A percentile compares a stretch with the other conserved stretches of the same genome.
Conservation (phyloP, 2,888 invertebrate species). For the Acrobasis repandana region DNA sequence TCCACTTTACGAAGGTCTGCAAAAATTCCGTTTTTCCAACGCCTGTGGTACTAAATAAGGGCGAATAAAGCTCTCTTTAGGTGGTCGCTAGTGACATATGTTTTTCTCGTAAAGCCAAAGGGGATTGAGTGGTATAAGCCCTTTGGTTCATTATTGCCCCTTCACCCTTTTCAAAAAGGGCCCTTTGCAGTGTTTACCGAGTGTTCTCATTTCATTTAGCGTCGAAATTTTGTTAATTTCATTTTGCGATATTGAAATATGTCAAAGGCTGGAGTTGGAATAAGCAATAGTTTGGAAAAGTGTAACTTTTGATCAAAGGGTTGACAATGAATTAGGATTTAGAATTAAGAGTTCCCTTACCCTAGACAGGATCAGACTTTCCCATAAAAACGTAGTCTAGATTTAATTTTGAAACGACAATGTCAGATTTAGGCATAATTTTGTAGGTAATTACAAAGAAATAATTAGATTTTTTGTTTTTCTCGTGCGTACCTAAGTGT, state of each 20-base stretch:
- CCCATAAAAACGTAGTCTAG: no score
- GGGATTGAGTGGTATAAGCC: conserved; percentile 77
- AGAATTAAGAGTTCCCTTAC: no score
- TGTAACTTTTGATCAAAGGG: background rate
- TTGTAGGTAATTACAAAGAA: no score
- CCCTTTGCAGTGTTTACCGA: conserved; percentile 64
- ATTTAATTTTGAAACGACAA: no score
- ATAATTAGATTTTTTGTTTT: no score
- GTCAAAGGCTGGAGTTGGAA: conserved; percentile 20
- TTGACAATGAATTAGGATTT: background rate
- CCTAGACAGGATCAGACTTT: no score
- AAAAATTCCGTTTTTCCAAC: conserved; percentile 31
- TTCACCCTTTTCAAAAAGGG: conserved; percentile 59
- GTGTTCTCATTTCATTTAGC: conserved; percentile 60
- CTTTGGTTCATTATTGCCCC: conserved; percentile 73
- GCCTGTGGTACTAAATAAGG: conserved; percentile 30
- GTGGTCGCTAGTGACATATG: conserved; percentile 70
- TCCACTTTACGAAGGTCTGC: conserved; percentile 50
- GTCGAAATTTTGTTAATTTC: conserved; percentile 38
- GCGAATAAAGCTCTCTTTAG: conserved; percentile 37
- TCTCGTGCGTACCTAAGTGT: no score
- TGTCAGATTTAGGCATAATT: no score
- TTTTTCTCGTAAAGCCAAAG: conserved; percentile 61
- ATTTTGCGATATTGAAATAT: conserved; percentile 30
- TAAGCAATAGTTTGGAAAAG: conserved; percentile 18